These are phyloP conservation scores for Tipula vernalis DNA, from an alignment of 2,888 invertebrate genomes.

Conservation along the genomic window DNA sequence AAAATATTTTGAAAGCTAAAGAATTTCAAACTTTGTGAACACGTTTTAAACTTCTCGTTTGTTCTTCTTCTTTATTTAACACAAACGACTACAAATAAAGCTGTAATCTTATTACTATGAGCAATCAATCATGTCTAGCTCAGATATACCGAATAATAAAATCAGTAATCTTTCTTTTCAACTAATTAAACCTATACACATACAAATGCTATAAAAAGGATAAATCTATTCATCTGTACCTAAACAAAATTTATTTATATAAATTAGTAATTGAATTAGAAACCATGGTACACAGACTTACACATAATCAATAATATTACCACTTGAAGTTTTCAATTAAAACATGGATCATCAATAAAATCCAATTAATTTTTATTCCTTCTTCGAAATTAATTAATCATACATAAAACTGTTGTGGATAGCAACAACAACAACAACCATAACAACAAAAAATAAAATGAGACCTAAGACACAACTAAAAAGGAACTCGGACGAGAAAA, in stretches of 20 bases:
- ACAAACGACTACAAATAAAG: too few relatives aligned
- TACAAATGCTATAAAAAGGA: background rate
- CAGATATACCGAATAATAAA: background rate
- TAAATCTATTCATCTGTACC: background rate
- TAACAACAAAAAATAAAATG: background rate
- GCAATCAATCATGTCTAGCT: background rate
- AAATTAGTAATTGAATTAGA: background rate
- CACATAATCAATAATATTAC: background rate
- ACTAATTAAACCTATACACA: background rate
- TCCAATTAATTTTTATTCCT: background rate
- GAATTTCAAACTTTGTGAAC: too few relatives aligned
- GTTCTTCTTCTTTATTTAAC: too few relatives aligned
- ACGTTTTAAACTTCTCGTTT: too few relatives aligned
- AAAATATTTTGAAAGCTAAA: too few relatives aligned
- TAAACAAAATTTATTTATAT: background rate
- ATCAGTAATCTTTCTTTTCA: background rate
- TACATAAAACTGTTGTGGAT: background rate
- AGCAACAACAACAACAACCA: background rate
- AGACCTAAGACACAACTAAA: background rate
- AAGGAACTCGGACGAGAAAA: background rate
- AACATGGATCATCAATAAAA: conserved; percentile 4
- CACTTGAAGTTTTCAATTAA: background rate
- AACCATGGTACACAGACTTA: background rate
- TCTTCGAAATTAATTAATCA: background rate
- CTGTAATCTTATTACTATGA: background rate